Base-by-base conservation (phyloP, 2,797 vertebrate species). In the Sciaenops ocellatus region DNA sequence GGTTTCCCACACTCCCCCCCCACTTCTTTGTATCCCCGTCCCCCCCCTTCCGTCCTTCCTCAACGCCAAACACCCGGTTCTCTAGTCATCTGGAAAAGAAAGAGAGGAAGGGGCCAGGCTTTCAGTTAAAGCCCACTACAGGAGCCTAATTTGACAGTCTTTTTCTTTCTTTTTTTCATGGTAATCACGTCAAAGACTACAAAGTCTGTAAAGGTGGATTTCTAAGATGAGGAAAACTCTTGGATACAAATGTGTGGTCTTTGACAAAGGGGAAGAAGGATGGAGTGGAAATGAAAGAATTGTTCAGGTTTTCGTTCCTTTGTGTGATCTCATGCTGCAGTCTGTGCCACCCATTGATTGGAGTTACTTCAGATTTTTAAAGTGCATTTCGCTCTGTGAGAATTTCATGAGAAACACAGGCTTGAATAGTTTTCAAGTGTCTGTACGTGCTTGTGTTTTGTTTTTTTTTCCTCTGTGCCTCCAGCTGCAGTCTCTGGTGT, bases 1-100 rank as follows among this genome's bases (percentile, higher is more conserved):
- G 61, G 85, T 93, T 94, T 95, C 94, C 94, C 94, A 94, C 94
- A 94, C 91, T 91, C 84, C 78, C 74, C 65, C 74, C 56, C 30
- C 34, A n/a, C 59, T 38, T 8, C 7, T 86, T 78, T 83, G 72
- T 82, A 41, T 77, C 70, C 18, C 73, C 54, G 11, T 63, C 64
- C 61, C 70, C 61, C 70, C 84, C 76, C 82, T 80, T 82, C 84
- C 78, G 2, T 83, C 80, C 82, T 85, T 85, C 82, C 83, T 90
- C 78, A 55, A 60, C 22, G 38, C 82, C 72, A 87, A 87, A 87
- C 85, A 85, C 79, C 79, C 52, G 28, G 64, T 85, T 73, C 81
- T 88, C 83, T 67, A 75, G 84, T 87, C 82, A 46, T 78, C 73
- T 77, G 82, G 76, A 80, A 72, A 85, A 89, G 85, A 90, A 90